Evolutionary conservation across 1,140 invertebrate genomes (phyloP).

Genomic region (Arion vulgaris): DNA sequence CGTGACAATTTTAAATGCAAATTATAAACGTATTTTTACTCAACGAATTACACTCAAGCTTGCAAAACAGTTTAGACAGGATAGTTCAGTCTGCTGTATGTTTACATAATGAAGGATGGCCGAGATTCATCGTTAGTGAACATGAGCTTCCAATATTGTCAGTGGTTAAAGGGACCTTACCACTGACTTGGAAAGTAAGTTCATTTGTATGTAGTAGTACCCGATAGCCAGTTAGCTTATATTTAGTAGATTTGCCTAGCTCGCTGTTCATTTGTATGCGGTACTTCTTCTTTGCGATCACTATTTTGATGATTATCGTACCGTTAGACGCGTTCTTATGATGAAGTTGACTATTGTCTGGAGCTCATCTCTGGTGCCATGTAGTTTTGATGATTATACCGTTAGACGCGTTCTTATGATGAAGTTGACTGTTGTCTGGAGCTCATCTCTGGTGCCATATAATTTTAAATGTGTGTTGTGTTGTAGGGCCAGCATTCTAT

Average conservation of each 20-base stretch:
- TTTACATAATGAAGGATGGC: not conserved
- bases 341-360: not conserved
- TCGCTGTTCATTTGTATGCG: not conserved
- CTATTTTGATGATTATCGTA: too few relatives aligned
- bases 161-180: constrained; percentile 2
- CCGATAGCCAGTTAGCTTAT: not conserved
- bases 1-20: too few relatives aligned
- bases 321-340: not conserved
- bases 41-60: too few relatives aligned
- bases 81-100: not conserved
- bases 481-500: too few relatives aligned
- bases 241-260: not conserved
- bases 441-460: too few relatives aligned
- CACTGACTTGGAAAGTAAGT: constrained; percentile 6
- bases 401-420: too few relatives aligned
- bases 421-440: too few relatives aligned
- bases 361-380: not conserved
- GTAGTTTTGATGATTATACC: too few relatives aligned
- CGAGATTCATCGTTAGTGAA: constrained; percentile 4
- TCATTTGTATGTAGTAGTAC: not conserved
- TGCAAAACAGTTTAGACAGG: too few relatives aligned
- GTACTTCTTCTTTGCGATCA: too few relatives aligned
- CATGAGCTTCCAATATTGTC: not conserved
- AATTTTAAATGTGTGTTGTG: too few relatives aligned
- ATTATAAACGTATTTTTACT: too few relatives aligned